Base-by-base conservation (phyloP, 2,797 vertebrate species). In the Propithecus perrieri region DNA sequence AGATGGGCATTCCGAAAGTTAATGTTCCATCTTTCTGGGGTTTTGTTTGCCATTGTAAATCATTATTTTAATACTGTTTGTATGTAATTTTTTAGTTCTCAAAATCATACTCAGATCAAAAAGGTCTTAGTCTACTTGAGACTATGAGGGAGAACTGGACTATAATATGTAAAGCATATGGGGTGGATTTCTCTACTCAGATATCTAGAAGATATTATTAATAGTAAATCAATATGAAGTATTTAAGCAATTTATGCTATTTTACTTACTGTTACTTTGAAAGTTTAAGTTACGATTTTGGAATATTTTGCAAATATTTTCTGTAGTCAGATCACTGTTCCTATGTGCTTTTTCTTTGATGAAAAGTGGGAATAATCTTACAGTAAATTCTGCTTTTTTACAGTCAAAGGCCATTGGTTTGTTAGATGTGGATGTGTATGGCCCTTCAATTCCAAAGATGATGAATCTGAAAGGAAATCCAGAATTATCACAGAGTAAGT, bases 381-480 rank as follows among this genome's bases (percentile, higher is more conserved):
- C 11, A 20, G 20, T 87, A 59, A 38, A 20, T 72, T 96, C 30
- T 95, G 50, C 94, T 95, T 55, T 79, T 86, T 97, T 91, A 59
- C 89, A 99, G 99, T 98, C 98, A 1, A 99, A 99, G 98, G 97
- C 98, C 1, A 98, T 99, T 59, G 99, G 99, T 35, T 98, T 99
- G 96, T 98, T 99, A 98, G 99, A 99, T 98, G 99, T 99, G 38
- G 99, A 99, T 97, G 96, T 99, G 63, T 99, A 99, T 85, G 99
- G 99, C 2, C 99, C 99, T 35, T 99, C 99, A 1, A 95, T 99
- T 98, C 99, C 99, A 92, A 99, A 99, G 97, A 99, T 99, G 98
- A 99, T 99, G 99, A 99, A 99, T 98, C 98, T 99, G 89, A 99
- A 98, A 98, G 99, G 99, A 98, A 99, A 98, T 97, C 99, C 99